Conservation (phyloP, 2,113 vertebrate species). For the Elanoides forficatus region DNA sequence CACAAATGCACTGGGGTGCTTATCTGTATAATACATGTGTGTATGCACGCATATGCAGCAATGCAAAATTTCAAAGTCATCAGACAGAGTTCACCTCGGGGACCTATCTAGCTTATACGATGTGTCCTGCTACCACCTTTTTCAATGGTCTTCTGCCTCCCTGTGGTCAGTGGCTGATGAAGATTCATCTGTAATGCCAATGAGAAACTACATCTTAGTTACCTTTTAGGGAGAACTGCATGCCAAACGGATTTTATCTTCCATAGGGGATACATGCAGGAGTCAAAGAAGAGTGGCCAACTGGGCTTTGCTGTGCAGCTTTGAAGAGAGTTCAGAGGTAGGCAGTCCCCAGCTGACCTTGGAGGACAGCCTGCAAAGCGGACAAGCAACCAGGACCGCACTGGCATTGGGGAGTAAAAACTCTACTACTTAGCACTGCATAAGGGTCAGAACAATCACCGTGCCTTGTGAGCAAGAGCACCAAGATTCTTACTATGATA, state of each 20-base stretch:
- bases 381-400: background rate
- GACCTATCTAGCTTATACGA: background rate
- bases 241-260: background rate
- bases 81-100: background rate
- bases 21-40: fast-evolving
- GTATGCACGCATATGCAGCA: background rate
- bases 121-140: background rate
- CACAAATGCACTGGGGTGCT: background rate
- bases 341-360: background rate
- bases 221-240: background rate
- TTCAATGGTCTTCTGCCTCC: background rate
- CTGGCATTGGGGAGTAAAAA: background rate
- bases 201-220: background rate
- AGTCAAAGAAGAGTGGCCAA: background rate
- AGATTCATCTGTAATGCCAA: background rate
- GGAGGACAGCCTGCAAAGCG: background rate
- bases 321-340: background rate
- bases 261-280: background rate
- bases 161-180: background rate
- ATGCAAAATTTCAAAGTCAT: background rate
- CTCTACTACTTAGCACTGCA: background rate
- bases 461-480: background rate
- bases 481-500: background rate
- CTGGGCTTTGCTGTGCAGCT: background rate
- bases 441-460: background rate